Percentiles rank a stretch among this genome's conserved stretches.
These are phyloP conservation scores for Drosophila paucipuncta DNA, from an alignment of 2,888 invertebrate species.

Conservation along the genomic window DNA sequence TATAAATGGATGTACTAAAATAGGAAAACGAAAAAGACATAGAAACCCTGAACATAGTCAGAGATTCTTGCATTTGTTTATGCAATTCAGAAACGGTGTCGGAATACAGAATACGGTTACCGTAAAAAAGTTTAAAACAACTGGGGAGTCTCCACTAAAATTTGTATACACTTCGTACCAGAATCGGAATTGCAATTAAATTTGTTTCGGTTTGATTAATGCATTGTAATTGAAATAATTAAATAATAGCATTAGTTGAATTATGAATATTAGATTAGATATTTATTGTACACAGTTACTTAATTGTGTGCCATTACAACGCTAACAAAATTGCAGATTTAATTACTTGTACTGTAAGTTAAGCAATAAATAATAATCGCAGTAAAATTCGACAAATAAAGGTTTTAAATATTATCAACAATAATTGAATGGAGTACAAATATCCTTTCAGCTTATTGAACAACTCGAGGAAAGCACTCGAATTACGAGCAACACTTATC, in stretches of 20 bases:
- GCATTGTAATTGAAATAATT: neutral
- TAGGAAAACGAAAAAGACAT: neutral
- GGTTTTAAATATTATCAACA: neutral
- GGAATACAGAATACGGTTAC: neutral
- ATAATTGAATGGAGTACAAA: neutral
- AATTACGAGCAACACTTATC: constrained; percentile 27
- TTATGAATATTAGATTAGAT: neutral
- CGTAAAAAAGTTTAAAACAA: neutral
- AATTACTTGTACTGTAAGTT: neutral
- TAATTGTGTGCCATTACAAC: neutral
- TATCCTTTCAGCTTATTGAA: neutral
- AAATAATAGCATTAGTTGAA: neutral
- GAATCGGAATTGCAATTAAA: neutral
- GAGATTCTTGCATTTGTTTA: neutral
- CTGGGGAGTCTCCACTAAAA: neutral
- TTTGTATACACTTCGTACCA: neutral
- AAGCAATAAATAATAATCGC: neutral
- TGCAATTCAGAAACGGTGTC: neutral
- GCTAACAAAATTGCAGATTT: neutral
- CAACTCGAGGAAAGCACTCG: neutral
- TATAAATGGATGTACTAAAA: neutral
- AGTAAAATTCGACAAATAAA: neutral
- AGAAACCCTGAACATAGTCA: neutral
- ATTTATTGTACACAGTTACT: neutral
- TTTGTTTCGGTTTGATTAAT: neutral